A percentile compares a stretch with the other conserved stretches of the same genome.
These are phyloP conservation scores for Peucedramus taeniatus DNA, from an alignment of 2,113 vertebrate genomes.

Conservation along the genomic window DNA sequence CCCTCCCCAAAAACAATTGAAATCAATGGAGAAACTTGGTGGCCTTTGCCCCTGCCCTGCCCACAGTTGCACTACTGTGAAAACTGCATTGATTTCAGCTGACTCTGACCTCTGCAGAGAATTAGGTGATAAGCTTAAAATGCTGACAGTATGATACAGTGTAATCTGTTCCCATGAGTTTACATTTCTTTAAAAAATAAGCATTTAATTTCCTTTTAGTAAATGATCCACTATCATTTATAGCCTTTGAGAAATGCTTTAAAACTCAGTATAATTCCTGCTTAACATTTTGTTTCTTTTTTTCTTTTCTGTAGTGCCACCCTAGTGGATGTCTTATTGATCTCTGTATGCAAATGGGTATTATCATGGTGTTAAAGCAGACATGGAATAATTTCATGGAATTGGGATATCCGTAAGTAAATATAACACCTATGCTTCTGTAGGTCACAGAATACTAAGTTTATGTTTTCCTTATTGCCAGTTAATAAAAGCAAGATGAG, in stretches of 20 bases:
- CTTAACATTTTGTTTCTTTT: neutral
- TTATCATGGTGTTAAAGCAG: slow-evolving; percentile 98
- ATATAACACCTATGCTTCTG: neutral
- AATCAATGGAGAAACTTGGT: neutral
- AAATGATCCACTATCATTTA: neutral
- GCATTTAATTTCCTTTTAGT: neutral
- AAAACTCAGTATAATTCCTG: neutral
- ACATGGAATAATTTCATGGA: slow-evolving; percentile 98
- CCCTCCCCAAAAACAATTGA: neutral
- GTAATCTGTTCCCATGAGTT: neutral
- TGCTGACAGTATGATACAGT: neutral
- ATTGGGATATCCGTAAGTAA: slow-evolving; percentile 91
- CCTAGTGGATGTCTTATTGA: slow-evolving; percentile 97
- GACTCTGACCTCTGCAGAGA: neutral
- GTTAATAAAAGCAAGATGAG: neutral
- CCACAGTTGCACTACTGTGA: neutral
- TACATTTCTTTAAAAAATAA: neutral
- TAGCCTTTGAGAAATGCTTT: neutral
- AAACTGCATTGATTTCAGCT: neutral
- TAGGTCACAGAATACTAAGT: neutral
- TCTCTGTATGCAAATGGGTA: slow-evolving; percentile 97
- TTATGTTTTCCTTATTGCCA: neutral
- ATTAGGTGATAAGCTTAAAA: neutral
- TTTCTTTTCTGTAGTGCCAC: slow-evolving; percentile 80
- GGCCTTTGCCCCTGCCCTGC: neutral